Evolutionary conservation across 2,113 vertebrate genomes (phyloP).

Genomic region (Sarotherodon lohbergeri): DNA sequence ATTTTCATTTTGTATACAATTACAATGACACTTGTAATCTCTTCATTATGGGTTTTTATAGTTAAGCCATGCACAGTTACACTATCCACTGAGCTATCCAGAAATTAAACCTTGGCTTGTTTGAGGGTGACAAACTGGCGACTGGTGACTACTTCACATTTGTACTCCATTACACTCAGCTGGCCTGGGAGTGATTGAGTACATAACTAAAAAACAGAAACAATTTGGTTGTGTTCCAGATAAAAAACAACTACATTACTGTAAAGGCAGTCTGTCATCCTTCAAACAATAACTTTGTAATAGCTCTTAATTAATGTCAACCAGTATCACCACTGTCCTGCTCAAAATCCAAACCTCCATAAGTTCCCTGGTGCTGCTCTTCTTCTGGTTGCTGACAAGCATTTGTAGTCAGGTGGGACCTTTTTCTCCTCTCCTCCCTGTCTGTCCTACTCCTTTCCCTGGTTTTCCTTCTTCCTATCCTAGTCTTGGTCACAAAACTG

Average conservation of each 20-base stretch:
- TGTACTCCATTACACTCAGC: background rate
- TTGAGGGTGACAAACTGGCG: background rate
- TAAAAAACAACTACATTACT: background rate
- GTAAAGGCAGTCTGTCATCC: background rate
- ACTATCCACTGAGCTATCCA: background rate
- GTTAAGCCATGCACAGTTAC: background rate
- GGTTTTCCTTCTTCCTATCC: constrained; percentile 37
- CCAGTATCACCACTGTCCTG: background rate
- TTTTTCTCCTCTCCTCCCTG: constrained; percentile 25
- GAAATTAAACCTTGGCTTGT: background rate
- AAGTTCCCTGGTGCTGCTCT: background rate
- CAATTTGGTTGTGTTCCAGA: background rate
- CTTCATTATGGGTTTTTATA: background rate
- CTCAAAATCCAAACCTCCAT: constrained; percentile 19
- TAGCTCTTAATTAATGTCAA: background rate
- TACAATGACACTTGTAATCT: background rate
- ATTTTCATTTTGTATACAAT: background rate
- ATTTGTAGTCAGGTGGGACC: constrained; percentile 1
- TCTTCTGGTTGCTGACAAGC: constrained; percentile 1
- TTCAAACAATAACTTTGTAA: background rate
- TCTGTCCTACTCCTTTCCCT: constrained; percentile 27
- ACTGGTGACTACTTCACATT: background rate
- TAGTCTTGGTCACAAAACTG: constrained; percentile 1
- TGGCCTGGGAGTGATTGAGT: background rate
- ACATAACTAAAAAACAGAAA: background rate